Percentiles rank a stretch among this genome's conserved stretches.
Evolutionary conservation across 2,888 invertebrate species (phyloP).

Genomic region (Synergus laeviventris): DNA sequence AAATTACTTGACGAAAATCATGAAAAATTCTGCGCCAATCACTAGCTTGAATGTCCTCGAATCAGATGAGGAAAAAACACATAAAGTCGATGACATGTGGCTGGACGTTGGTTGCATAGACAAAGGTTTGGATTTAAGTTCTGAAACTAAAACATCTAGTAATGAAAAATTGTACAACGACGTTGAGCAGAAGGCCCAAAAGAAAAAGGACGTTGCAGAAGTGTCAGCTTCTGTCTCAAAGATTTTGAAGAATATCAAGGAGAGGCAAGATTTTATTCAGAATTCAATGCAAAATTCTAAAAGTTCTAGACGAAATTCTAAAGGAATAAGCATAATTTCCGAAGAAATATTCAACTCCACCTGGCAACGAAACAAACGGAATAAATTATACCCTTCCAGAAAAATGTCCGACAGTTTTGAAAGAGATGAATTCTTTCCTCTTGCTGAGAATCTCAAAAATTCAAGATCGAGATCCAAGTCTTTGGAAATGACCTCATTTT

Average conservation of each 20-base stretch:
- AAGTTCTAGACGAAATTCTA: neutral
- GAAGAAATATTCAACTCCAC: conserved; percentile 30
- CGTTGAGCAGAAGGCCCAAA: neutral
- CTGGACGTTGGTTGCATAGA: conserved; percentile 60
- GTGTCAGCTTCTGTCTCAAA: conserved; percentile 17
- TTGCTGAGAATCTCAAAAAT: conserved; percentile 15
- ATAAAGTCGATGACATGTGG: conserved; percentile 67
- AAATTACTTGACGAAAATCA: conserved; percentile 62
- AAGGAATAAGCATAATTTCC: conserved; percentile 22
- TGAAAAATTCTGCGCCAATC: conserved; percentile 63
- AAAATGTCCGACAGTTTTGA: conserved; percentile 29
- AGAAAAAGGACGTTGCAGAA: conserved; percentile 25
- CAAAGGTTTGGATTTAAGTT: conserved; percentile 46
- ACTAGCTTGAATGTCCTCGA: conserved; percentile 60
- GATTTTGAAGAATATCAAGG: conserved; percentile 25
- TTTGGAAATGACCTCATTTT: neutral
- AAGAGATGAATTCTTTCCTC: neutral
- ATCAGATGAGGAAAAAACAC: conserved; percentile 60
- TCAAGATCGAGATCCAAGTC: conserved; percentile 39
- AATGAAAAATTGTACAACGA: conserved; percentile 40
- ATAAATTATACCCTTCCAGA: conserved; percentile 12
- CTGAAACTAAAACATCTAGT: conserved; percentile 6
- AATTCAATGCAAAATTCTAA: conserved; percentile 11
- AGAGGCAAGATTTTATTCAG: conserved; percentile 5
- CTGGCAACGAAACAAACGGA: neutral